phyloP scores from a whole-genome alignment of 2,888 invertebrate species.

The Brachyopa scutellaris region DNA sequence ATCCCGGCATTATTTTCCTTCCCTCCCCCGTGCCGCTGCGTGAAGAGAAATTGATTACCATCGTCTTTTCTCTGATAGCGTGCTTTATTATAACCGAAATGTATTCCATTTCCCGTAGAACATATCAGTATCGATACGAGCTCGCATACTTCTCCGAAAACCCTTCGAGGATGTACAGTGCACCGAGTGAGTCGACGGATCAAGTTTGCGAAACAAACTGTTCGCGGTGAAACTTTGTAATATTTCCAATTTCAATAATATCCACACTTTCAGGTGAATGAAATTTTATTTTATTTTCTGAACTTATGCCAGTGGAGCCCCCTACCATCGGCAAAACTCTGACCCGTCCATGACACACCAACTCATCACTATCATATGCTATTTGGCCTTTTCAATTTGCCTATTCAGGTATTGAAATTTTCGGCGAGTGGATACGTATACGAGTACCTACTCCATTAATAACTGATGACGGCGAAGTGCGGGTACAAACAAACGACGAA shows the following conservation, averaged over 20 bases:
- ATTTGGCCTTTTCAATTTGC: conserved; percentile 54
- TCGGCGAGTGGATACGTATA: conserved; percentile 35
- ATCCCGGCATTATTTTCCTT: neutral
- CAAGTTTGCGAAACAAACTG: conserved; percentile 2
- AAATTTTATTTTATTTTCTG: too few species aligned
- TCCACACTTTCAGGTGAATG: conserved; percentile 4
- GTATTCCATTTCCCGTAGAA: conserved; percentile 2
- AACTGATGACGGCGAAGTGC: conserved; percentile 65
- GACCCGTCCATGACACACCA: conserved; percentile 46
- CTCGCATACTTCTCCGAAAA: neutral
- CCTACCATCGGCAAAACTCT: neutral
- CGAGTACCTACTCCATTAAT: conserved; percentile 68
- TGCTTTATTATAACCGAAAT: conserved; percentile 43
- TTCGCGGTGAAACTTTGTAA: conserved; percentile 23
- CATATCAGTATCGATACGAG: neutral
- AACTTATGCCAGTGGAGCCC: too few species aligned
- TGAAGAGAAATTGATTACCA: conserved; percentile 17
- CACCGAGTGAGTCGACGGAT: neutral
- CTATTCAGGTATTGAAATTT: conserved; percentile 55
- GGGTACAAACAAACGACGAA: conserved; percentile 26
- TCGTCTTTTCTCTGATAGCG: conserved; percentile 20
- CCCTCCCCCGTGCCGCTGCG: neutral
- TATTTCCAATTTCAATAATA: conserved; percentile 51
- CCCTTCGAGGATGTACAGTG: too few species aligned
- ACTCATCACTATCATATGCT: conserved; percentile 9